These are phyloP conservation scores for Drosophila aldrichi DNA, from an alignment of 2,888 invertebrate species.

Conservation along the genomic window DNA sequence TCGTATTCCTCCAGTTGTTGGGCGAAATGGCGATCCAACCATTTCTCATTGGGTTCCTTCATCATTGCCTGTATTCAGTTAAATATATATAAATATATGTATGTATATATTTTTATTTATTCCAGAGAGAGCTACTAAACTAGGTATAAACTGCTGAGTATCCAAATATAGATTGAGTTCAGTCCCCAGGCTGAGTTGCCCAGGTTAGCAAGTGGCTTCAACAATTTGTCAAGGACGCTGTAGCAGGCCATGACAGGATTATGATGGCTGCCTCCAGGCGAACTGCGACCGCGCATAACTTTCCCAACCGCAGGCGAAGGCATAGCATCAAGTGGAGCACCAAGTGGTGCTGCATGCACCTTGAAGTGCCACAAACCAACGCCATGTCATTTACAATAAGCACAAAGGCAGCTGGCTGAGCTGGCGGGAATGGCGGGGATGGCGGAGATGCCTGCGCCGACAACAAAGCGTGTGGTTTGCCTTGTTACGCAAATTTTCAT, in stretches of 20 bases:
- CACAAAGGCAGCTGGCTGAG: slow-evolving; percentile 29
- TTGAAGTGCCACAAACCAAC: slow-evolving; percentile 50
- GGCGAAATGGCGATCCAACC: slow-evolving; percentile 50
- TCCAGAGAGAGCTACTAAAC: neutral
- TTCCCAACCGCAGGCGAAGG: slow-evolving; percentile 34
- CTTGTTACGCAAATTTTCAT: slow-evolving; percentile 78
- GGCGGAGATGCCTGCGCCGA: too few species aligned
- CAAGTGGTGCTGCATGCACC: slow-evolving; percentile 44
- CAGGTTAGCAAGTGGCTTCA: neutral
- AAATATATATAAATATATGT: too few species aligned
- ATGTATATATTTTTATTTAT: neutral
- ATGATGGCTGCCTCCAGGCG: slow-evolving; percentile 49
- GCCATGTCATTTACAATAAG: slow-evolving; percentile 30
- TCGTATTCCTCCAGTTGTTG: slow-evolving; percentile 36
- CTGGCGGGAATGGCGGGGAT: neutral
- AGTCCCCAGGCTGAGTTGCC: neutral
- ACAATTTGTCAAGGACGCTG: slow-evolving; percentile 25
- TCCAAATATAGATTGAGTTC: neutral
- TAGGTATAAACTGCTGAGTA: neutral
- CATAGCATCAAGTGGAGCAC: slow-evolving; percentile 51
- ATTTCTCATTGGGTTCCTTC: neutral
- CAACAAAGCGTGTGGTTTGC: slow-evolving; percentile 64
- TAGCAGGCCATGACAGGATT: slow-evolving; percentile 37
- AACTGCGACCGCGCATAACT: slow-evolving; percentile 41
- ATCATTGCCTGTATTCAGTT: neutral